Conservation (phyloP, 2,888 invertebrate genomes). For the Pocota personata region DNA sequence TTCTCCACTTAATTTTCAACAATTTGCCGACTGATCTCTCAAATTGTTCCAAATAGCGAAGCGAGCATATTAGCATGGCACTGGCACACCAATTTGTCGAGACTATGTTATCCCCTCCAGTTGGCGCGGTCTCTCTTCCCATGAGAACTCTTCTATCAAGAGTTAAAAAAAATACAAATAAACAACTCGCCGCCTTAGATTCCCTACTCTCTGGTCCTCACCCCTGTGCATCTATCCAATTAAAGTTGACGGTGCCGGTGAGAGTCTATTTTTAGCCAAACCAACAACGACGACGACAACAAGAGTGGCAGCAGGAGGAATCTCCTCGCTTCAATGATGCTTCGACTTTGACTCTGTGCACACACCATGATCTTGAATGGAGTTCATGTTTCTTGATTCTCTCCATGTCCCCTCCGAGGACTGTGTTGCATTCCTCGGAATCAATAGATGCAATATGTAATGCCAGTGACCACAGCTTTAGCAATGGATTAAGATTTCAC, state of each 20-base stretch:
- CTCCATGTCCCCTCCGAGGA: neutral
- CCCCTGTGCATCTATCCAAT: conserved; percentile 29
- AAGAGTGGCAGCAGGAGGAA: conserved; percentile 29
- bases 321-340: conserved; percentile 66
- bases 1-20: conserved; percentile 55
- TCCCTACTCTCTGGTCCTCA: neutral
- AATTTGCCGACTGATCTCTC: conserved; percentile 66
- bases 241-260: conserved; percentile 34
- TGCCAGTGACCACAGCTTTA: conserved; percentile 45
- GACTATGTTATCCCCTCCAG: neutral
- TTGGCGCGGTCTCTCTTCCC: neutral
- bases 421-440: conserved; percentile 52
- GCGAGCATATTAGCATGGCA: conserved; percentile 56
- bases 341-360: conserved; percentile 42
- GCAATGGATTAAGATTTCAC: conserved; percentile 40
- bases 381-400: conserved; percentile 23
- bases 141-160: conserved; percentile 14
- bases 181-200: conserved; percentile 15
- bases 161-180: conserved; percentile 21
- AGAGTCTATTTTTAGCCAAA: conserved; percentile 60
- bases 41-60: conserved; percentile 48
- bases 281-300: conserved; percentile 11
- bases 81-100: conserved; percentile 44
- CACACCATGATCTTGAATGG: conserved; percentile 8
- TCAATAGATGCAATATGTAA: conserved; percentile 49